phyloP scores from a whole-genome alignment of 1,140 invertebrate species.

The Fopius arisanus region DNA sequence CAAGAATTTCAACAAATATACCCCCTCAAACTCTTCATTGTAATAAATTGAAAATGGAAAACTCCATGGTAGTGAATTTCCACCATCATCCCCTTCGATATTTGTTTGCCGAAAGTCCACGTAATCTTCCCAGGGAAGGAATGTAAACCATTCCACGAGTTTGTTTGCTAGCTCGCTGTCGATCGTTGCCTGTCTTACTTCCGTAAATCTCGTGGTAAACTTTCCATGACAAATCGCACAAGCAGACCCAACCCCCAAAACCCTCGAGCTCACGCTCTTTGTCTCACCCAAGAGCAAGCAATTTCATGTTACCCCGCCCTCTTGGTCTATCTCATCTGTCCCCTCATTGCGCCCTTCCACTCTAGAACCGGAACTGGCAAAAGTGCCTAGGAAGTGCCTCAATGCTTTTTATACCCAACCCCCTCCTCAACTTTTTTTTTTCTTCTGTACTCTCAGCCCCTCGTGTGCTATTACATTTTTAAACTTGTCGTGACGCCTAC shows the following conservation, averaged over 20 bases:
- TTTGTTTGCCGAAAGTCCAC: constrained; percentile 1
- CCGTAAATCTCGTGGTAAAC: constrained; percentile 2
- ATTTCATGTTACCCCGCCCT: background rate
- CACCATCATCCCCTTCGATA: background rate
- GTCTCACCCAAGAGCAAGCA: background rate
- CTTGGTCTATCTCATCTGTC: background rate
- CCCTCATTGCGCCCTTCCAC: background rate
- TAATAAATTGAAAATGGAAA: constrained; percentile 5
- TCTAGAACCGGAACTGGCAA: no score
- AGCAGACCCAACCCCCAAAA: background rate
- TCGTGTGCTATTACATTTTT: no score
- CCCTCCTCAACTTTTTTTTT: no score
- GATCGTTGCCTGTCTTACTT: constrained; percentile 8
- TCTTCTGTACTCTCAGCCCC: no score
- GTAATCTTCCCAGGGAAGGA: background rate
- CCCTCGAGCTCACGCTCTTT: background rate
- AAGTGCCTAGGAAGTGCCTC: no score
- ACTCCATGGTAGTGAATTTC: background rate
- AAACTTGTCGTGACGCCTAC: no score
- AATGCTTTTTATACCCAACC: no score
- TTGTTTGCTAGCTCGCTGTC: constrained; percentile 6
- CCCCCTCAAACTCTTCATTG: background rate
- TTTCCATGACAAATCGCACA: constrained; percentile 7
- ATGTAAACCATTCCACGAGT: constrained; percentile 1
- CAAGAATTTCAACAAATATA: background rate